Evolutionary conservation across 2,113 vertebrate genomes (phyloP), one percentile per base, ranked within the genome.

Genomic region (Trematocara unimaculatum): DNA sequence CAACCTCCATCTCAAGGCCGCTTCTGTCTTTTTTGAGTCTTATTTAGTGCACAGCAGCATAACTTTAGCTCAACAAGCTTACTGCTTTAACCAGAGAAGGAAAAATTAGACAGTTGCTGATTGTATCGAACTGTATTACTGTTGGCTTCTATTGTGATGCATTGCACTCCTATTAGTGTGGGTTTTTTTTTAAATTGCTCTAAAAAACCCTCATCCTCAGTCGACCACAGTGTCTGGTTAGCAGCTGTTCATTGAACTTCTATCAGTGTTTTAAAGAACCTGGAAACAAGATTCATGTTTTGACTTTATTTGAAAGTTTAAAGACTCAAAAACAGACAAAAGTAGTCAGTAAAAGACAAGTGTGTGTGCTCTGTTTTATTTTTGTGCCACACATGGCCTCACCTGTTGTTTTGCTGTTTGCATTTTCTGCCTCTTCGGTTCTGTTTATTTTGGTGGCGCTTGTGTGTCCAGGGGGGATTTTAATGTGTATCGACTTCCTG

Each of bases 401-500:
- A 47, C 45, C 35, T 55, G 45, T 53, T 47, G 5, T n/a, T 55
- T 47, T 8, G 26, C 51, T 9, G 4, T 70, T 35, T 13, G 56
- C 38, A 5, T 81, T 67, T 15, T 67, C 67, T 5, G 56, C 49
- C 14, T 88, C 40, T 11, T 6, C 11, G 53, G 70, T 70, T 51
- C 51, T 23, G 55, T 84, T 55, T 40, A 62, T 42, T 80, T 80
- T 83, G 79, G 56, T 26, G 29, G 35, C 64, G 60, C 84, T 80
- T 60, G 54, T 88, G 23, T 81, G 33, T 56, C 26, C 45, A 8
- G 45, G 38, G 78, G 67, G 87, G 1, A 26, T 88, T 88, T 90
- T 87, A 55, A 54, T 26, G 79, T 54, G 26, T 82, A 79, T 83
- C 45, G 83, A 84, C 86, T 87, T 91, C 83, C 82, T 91, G 87